phyloP scores from a whole-genome alignment of 2,797 vertebrate species.

The Melopsittacus undulatus region DNA sequence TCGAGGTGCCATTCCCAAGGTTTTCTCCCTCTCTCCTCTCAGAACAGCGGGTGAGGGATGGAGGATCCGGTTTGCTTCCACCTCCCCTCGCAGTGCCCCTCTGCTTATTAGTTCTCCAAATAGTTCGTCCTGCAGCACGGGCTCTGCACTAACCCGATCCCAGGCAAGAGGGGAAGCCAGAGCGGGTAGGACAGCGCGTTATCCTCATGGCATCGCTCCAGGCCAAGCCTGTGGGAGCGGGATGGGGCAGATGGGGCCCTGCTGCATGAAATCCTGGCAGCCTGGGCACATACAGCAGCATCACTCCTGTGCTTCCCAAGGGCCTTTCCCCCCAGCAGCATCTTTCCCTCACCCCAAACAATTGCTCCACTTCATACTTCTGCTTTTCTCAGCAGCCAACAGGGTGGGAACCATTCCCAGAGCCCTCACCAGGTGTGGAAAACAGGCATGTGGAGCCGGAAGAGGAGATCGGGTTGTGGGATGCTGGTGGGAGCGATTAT shows the following conservation, averaged over 20 bases:
- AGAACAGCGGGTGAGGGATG: slow-evolving; percentile 2
- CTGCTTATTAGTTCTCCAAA: slow-evolving; percentile 60
- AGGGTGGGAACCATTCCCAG: not conserved
- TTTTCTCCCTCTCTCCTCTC: not conserved
- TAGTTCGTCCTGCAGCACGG: not conserved
- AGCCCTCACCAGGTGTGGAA: not conserved
- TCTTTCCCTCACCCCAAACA: not conserved
- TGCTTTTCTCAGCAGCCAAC: not conserved
- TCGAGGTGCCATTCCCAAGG: not conserved
- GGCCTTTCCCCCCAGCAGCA: not conserved
- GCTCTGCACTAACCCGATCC: not conserved
- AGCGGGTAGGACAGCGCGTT: not conserved
- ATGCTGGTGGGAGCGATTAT: not conserved
- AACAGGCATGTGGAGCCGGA: not conserved
- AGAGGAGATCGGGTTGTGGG: not conserved
- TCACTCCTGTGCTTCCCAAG: not conserved
- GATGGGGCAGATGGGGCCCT: not conserved
- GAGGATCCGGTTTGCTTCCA: not conserved
- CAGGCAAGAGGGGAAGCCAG: not conserved
- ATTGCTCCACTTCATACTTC: not conserved
- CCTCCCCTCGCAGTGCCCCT: slow-evolving; percentile 43
- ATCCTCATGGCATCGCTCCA: not conserved
- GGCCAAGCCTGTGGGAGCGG: not conserved
- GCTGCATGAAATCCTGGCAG: not conserved
- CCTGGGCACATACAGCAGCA: not conserved